Conservation (phyloP, 2,888 invertebrate genomes). For the Mystacides longicornis region DNA sequence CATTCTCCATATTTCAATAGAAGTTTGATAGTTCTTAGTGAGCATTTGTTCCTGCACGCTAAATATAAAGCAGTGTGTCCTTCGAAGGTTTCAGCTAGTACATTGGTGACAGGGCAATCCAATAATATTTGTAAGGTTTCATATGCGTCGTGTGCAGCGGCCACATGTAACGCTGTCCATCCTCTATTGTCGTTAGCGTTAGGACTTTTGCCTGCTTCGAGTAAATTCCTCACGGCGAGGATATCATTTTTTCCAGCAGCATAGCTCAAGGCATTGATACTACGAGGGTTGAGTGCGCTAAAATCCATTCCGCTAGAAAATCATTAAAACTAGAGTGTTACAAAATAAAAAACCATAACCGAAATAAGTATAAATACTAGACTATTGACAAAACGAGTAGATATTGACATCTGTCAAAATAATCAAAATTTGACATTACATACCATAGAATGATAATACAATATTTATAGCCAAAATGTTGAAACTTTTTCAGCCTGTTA, state of each 20-base stretch:
- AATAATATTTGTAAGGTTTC: conserved; percentile 38
- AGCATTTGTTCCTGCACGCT: conserved; percentile 38
- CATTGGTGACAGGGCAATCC: conserved; percentile 35
- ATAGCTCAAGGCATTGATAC: conserved; percentile 41
- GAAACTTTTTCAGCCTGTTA: too few species aligned
- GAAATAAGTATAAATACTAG: too few species aligned
- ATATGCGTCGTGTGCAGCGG: conserved; percentile 40
- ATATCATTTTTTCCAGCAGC: conserved; percentile 42
- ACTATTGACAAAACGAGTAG: too few species aligned
- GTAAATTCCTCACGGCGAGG: conserved; percentile 33
- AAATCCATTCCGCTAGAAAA: conserved; percentile 47
- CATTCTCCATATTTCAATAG: conserved; percentile 37
- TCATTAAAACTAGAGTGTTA: too few species aligned
- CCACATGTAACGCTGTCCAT: conserved; percentile 49
- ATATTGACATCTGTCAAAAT: too few species aligned
- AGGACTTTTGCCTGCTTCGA: conserved; percentile 39
- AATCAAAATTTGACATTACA: too few species aligned
- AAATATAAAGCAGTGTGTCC: conserved; percentile 45
- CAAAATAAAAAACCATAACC: too few species aligned
- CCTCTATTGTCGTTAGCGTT: conserved; percentile 47
- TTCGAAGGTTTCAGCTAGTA: conserved; percentile 41
- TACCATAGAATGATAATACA: too few species aligned
- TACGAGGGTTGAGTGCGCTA: conserved; percentile 44
- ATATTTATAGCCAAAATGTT: too few species aligned
- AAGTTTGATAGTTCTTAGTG: conserved; percentile 36